phyloP scores from a whole-genome alignment of 2,888 invertebrate genomes.

The Linhomoeus sp. region DNA sequence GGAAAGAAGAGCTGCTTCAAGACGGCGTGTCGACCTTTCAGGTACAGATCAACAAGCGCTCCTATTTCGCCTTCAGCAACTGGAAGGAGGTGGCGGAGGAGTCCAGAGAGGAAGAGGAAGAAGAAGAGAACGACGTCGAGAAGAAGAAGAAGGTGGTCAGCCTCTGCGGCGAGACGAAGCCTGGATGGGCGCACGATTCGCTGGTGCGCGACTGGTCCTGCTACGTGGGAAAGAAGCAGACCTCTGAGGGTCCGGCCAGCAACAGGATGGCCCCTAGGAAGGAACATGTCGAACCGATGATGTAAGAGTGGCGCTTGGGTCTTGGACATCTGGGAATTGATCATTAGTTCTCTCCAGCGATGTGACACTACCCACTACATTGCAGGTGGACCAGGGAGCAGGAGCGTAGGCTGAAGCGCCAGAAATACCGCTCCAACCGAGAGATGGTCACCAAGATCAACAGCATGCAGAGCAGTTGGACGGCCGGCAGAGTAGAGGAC shows the following conservation, averaged over 20 bases:
- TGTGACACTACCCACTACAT: no score
- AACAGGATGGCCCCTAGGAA: background rate
- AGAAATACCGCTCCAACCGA: conserved; percentile 9
- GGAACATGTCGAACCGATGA: background rate
- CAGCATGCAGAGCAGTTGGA: conserved; percentile 29
- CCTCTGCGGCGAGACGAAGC: conserved; percentile 29
- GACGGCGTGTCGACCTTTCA: conserved; percentile 33
- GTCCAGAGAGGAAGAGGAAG: no score
- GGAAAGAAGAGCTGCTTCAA: no score
- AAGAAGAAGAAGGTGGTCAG: conserved; percentile 20
- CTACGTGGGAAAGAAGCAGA: conserved; percentile 20
- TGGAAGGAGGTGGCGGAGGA: conserved; percentile 17
- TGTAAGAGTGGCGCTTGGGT: no score
- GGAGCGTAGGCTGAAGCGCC: background rate
- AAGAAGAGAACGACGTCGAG: no score
- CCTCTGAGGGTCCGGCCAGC: no score
- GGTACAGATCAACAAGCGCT: conserved; percentile 29
- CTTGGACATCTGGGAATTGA: no score
- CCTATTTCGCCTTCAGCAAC: conserved; percentile 35
- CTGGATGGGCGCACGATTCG: conserved; percentile 34
- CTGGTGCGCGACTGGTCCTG: conserved; percentile 32
- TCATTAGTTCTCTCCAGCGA: no score
- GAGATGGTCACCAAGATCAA: conserved; percentile 30
- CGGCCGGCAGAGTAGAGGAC: conserved; percentile 16
- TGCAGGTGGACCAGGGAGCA: background rate